Conservation (phyloP, 30 jellyfish, hydroid and myxozoan species). For the Sanderia malayensis region DNA sequence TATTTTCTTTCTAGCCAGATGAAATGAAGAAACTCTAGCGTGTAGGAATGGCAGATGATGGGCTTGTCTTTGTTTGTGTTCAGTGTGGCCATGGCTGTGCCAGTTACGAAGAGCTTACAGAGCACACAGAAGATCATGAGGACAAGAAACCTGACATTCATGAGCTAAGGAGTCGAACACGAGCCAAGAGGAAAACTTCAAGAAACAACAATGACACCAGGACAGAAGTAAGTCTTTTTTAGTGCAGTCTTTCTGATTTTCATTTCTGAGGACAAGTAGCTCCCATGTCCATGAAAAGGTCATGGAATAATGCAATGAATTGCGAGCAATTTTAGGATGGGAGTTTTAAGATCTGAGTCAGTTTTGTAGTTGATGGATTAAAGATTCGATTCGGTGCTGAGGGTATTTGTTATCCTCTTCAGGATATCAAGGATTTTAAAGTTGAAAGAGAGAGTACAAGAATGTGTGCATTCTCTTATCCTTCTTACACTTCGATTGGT, state of each 20-base stretch:
- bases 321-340: no score
- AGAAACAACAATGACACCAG: constrained; percentile 7
- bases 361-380: no score
- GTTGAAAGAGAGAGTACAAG: constrained; percentile 20
- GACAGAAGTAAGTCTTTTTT: constrained; percentile 8
- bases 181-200: constrained; percentile 4
- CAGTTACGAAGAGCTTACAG: constrained; percentile 63
- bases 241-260: no score
- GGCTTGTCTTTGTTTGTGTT: constrained; percentile 56
- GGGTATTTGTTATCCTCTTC: background rate
- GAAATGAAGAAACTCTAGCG: background rate
- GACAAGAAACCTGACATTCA: constrained; percentile 67
- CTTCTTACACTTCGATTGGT: constrained; percentile 62
- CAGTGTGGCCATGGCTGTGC: constrained; percentile 72
- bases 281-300: no score
- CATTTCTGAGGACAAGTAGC: no score
- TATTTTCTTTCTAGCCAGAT: background rate
- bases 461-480: constrained; percentile 39
- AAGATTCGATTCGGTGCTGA: no score
- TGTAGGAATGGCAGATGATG: constrained; percentile 49
- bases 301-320: no score
- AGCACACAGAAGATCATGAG: constrained; percentile 68
- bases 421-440: constrained; percentile 20
- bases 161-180: constrained; percentile 37
- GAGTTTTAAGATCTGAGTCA: no score